phyloP scores from a whole-genome alignment of 2,888 invertebrate genomes.

The Dolomedes plantarius region DNA sequence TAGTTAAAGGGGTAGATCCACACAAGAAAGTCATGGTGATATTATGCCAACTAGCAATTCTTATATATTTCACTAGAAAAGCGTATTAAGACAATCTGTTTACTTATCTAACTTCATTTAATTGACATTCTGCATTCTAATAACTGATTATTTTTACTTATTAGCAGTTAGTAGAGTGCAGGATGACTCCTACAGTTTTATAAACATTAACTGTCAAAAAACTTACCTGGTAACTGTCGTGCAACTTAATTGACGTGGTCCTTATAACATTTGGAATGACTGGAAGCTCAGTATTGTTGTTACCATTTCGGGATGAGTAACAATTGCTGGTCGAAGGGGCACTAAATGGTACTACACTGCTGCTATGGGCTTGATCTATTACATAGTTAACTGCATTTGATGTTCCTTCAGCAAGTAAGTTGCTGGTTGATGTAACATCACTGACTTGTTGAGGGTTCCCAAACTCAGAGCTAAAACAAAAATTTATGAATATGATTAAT shows the following conservation, averaged over 20 bases:
- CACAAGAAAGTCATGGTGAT: too few relatives aligned
- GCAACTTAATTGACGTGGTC: constrained; percentile 82
- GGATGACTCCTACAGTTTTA: too few relatives aligned
- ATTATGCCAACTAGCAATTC: too few relatives aligned
- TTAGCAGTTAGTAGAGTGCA: too few relatives aligned
- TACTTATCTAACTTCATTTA: too few relatives aligned
- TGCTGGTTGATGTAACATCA: constrained; percentile 71
- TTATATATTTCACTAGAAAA: too few relatives aligned
- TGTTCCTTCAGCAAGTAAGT: constrained; percentile 48
- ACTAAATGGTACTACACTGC: constrained; percentile 36
- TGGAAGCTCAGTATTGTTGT: constrained; percentile 26
- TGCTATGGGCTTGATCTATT: constrained; percentile 35
- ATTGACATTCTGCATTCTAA: too few relatives aligned
- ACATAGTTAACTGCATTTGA: constrained; percentile 55
- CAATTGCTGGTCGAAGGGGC: constrained; percentile 26
- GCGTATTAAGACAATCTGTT: too few relatives aligned
- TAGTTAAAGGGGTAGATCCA: too few relatives aligned
- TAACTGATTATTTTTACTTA: too few relatives aligned
- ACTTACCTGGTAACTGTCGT: constrained; percentile 82
- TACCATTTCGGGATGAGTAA: constrained; percentile 19
- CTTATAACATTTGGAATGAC: constrained; percentile 80
- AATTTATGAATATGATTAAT: too few relatives aligned
- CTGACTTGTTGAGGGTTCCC: constrained; percentile 70
- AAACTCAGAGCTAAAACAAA: constrained; percentile 57
- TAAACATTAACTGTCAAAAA: too few relatives aligned